Evolutionary conservation across 2,888 invertebrate species (phyloP), one percentile per base, ranked within the genome.

Genomic region (Dryadula phaetusa): DNA sequence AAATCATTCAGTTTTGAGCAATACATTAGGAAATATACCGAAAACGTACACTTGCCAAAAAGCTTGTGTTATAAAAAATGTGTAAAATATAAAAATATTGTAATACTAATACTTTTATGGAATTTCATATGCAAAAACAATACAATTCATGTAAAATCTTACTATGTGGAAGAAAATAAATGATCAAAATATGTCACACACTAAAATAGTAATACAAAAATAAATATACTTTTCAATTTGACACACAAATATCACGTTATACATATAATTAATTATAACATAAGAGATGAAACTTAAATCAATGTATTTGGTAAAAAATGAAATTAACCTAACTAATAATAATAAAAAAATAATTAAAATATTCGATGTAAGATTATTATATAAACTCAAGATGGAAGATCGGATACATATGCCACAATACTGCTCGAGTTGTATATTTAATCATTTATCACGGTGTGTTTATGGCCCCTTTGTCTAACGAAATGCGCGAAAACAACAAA

Each of bases 391-490:
- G 20, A 40, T 14, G 22, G 34, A 40, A 28, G 8, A 46, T 14
- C n/a, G 47, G 16, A 37, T 49, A 37, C 28, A 32, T 28, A 52
- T n/a, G 16, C 62, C 37, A 46, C 42, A 44, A 37, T 25, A 60
- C 28, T 60, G 20, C 20, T 37, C 20, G 56, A 37, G n/a, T 56
- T 40, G n/a, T 40, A 40, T 25, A 10, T 22, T 56, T 14, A 22
- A 22, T 56, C n/a, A 66, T 22, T 58, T 82, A 85, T 84, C 85
- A 86, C 83, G n/a, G n/a, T n/a, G 74, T 79, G 80, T 78, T 70
- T 84, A 86, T 86, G 86, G 85, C 86, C 82, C 82, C 81, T 74
- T 78, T 75, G 78, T 75, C 75, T 80, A 82, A 76, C 67, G 77
- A 82, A 84, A 81, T 78, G 77, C 74, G 75, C 71, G 68, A 69